phyloP scores from a whole-genome alignment of 1,140 invertebrate species.

The Solen grandis region DNA sequence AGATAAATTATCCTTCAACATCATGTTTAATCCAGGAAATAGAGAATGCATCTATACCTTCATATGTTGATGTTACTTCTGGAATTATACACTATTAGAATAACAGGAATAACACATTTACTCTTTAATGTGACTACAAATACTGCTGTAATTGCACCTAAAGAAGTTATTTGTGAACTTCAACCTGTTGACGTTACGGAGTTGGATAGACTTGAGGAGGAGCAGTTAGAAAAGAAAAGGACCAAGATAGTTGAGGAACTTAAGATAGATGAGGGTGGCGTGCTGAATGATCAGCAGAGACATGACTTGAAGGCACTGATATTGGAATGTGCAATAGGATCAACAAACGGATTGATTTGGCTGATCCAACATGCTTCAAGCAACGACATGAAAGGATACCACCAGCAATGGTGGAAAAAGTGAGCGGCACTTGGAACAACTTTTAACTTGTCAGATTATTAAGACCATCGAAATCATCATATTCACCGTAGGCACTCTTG shows the following conservation, averaged over 20 bases:
- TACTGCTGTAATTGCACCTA: slow-evolving; percentile 25
- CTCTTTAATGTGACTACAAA: slow-evolving; percentile 10
- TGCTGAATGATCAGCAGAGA: no score
- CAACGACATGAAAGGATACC: slow-evolving; percentile 9
- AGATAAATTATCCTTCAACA: background rate
- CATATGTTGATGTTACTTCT: background rate
- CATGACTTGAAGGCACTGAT: no score
- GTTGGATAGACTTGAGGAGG: background rate
- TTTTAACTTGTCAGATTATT: background rate
- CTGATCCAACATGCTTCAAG: no score
- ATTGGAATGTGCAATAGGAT: no score
- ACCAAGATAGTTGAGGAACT: background rate
- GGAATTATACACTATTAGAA: background rate
- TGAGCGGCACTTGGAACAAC: slow-evolving; percentile 12
- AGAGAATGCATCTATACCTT: background rate
- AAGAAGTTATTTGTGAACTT: slow-evolving; percentile 36
- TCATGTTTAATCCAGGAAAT: background rate
- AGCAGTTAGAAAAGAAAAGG: background rate
- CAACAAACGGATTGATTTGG: no score
- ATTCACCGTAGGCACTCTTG: slow-evolving; percentile 11
- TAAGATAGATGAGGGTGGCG: slow-evolving; percentile 2
- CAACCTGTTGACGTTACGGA: slow-evolving; percentile 26
- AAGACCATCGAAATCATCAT: background rate
- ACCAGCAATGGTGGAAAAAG: slow-evolving; percentile 1
- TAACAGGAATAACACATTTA: background rate